Percentiles rank a stretch among this genome's conserved stretches.
Conservation (phyloP, 2,888 invertebrate species). For the Rhagophthalmus giganteus region DNA sequence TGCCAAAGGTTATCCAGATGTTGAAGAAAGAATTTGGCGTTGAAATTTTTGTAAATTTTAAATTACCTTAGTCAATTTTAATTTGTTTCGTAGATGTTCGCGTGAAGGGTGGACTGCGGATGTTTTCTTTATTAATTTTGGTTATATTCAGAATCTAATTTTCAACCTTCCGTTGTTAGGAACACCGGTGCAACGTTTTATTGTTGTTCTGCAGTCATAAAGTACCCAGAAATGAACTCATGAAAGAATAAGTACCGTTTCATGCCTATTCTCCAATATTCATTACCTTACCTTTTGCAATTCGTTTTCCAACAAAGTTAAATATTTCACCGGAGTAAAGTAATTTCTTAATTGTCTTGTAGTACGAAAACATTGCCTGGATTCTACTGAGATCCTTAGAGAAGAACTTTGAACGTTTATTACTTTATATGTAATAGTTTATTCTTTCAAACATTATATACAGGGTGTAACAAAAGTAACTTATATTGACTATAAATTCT, state of each 20-base stretch:
- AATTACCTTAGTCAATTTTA: neutral
- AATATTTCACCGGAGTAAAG: constrained; percentile 46
- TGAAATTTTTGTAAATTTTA: constrained; percentile 1
- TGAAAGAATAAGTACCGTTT: constrained; percentile 42
- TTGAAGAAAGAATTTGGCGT: constrained; percentile 17
- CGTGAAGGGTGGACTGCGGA: too few species aligned
- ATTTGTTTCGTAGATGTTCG: neutral
- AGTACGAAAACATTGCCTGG: constrained; percentile 15
- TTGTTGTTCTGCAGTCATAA: neutral
- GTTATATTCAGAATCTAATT: neutral
- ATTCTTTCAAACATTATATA: too few species aligned
- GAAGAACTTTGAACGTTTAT: too few species aligned
- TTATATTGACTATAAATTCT: too few species aligned
- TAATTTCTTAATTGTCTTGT: constrained; percentile 46
- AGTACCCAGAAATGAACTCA: neutral
- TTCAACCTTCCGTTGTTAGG: neutral
- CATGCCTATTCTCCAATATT: constrained; percentile 41
- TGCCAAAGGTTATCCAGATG: constrained; percentile 23
- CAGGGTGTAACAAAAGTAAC: too few species aligned
- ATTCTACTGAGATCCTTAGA: constrained; percentile 12
- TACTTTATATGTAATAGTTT: too few species aligned
- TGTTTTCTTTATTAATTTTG: too few species aligned
- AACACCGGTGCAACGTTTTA: constrained; percentile 22
- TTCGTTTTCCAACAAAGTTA: constrained; percentile 43
- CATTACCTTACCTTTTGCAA: constrained; percentile 43